Percentiles rank a stretch among this genome's conserved stretches.
These are phyloP conservation scores for Drosophila varians DNA, from an alignment of 1,140 invertebrate genomes.

Conservation along the genomic window DNA sequence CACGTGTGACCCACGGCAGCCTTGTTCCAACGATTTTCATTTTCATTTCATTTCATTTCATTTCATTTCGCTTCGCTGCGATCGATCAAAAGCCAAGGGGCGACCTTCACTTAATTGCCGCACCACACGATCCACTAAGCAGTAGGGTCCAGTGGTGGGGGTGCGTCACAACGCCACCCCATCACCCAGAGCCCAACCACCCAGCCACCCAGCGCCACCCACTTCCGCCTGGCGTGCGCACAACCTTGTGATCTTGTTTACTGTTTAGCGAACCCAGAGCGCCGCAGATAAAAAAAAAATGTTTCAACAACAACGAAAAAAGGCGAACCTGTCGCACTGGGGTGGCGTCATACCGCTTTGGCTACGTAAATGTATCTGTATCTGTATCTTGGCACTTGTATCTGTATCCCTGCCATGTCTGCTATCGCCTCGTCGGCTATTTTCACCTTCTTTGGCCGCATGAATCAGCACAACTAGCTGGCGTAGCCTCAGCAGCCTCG, in stretches of 20 bases:
- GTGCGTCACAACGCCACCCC: slow-evolving; percentile 11
- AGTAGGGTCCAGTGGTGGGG: slow-evolving; percentile 7
- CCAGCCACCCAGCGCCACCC: slow-evolving; percentile 32
- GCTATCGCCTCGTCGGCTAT: slow-evolving; percentile 47
- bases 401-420: background rate
- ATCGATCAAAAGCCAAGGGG: slow-evolving; percentile 51
- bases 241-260: slow-evolving; percentile 82
- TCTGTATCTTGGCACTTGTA: slow-evolving; percentile 1
- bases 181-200: background rate
- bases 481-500: slow-evolving; percentile 11
- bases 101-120: slow-evolving; percentile 71
- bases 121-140: slow-evolving; percentile 13
- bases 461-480: slow-evolving; percentile 63
- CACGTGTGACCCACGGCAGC: slow-evolving; percentile 67
- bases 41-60: slow-evolving; percentile 18
- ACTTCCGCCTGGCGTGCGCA: slow-evolving; percentile 79
- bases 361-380: slow-evolving; percentile 28
- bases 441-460: slow-evolving; percentile 80
- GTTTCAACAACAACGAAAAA: slow-evolving; percentile 13
- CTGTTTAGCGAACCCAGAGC: slow-evolving; percentile 78
- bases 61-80: slow-evolving; percentile 29
- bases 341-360: slow-evolving; percentile 72
- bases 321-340: slow-evolving; percentile 68
- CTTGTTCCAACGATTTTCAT: slow-evolving; percentile 42
- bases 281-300: slow-evolving; percentile 12